Conservation (phyloP, 2,113 vertebrate species). For the Blennius ocellaris region DNA sequence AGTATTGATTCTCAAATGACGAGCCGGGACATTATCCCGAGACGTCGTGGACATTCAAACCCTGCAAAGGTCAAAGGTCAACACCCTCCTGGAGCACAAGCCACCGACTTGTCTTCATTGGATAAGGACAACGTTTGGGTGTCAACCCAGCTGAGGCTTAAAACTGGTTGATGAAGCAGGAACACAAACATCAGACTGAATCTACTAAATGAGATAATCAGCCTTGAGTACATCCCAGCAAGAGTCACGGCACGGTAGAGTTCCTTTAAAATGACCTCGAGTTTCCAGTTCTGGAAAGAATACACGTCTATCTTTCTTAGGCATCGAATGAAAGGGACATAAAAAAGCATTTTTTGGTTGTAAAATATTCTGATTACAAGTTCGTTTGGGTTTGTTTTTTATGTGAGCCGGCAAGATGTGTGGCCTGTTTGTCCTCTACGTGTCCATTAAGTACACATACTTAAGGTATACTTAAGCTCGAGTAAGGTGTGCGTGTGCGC, state of each 20-base stretch:
- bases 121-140: conserved; percentile 1
- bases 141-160: neutral
- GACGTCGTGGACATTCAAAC: no score
- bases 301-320: neutral
- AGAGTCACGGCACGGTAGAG: neutral
- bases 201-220: neutral
- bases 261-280: neutral
- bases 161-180: neutral
- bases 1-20: neutral
- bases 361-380: no score
- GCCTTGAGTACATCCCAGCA: neutral
- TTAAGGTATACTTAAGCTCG: neutral
- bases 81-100: no score
- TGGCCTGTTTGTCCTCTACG: conserved; percentile 12
- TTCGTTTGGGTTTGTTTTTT: no score
- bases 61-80: no score
- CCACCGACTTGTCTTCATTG: no score
- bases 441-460: conserved; percentile 22
- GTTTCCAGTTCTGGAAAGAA: neutral
- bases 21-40: no score
- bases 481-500: neutral
- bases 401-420: neutral
- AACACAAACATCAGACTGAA: conserved; percentile 2
- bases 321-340: conserved; percentile 3
- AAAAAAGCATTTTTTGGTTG: no score